These are phyloP conservation scores for Sitobion miscanthi DNA, from an alignment of 1,140 invertebrate genomes.

Conservation along the genomic window DNA sequence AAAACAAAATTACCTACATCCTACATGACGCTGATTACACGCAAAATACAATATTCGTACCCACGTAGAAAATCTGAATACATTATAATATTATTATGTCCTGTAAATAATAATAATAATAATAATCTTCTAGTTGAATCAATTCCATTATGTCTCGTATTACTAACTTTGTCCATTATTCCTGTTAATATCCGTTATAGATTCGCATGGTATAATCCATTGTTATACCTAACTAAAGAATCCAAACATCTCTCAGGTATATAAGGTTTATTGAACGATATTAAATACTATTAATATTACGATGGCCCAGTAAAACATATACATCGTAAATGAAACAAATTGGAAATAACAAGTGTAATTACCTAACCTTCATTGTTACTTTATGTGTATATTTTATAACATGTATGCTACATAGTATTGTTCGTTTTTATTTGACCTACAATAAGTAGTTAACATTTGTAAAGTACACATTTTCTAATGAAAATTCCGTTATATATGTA, in stretches of 20 bases:
- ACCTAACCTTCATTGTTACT: background rate
- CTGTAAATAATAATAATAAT: slow-evolving; percentile 11
- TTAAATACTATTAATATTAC: slow-evolving; percentile 2
- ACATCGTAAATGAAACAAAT: background rate
- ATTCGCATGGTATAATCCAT: background rate
- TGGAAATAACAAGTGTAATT: background rate
- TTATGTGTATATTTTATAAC: background rate
- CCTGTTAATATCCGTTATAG: background rate
- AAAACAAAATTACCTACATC: background rate
- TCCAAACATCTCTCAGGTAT: background rate
- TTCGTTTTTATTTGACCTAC: background rate
- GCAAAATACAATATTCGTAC: background rate
- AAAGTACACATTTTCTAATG: background rate
- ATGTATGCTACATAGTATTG: background rate
- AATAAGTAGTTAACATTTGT: background rate
- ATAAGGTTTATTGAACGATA: background rate
- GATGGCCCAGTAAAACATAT: background rate
- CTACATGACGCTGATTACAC: background rate
- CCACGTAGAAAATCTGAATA: background rate
- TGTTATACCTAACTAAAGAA: background rate
- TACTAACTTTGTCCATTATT: slow-evolving; percentile 23
- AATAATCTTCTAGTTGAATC: background rate
- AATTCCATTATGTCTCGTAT: slow-evolving; percentile 22
- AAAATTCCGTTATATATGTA: background rate
- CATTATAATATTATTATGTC: background rate